Evolutionary conservation across 1,140 invertebrate genomes (phyloP).

Genomic region (Phymastichus coffea): DNA sequence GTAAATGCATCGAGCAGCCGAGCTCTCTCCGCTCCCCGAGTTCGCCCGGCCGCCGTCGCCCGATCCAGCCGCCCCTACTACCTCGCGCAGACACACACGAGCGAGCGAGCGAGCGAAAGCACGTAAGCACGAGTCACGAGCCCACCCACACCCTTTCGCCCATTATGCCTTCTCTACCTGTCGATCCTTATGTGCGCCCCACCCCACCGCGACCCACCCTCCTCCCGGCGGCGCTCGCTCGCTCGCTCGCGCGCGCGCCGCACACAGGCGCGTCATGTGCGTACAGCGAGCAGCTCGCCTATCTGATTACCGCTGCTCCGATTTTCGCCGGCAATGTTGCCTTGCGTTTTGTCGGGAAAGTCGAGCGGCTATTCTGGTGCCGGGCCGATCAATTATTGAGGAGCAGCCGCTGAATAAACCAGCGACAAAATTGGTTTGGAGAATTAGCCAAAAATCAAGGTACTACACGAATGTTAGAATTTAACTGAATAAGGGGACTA

Average conservation of each 20-base stretch:
- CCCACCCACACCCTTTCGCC: too few species aligned
- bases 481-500: too few species aligned
- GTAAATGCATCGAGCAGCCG: conserved; percentile 53
- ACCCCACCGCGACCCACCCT: conserved; percentile 20
- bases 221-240: background rate
- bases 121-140: background rate
- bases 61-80: conserved; percentile 5
- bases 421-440: too few species aligned
- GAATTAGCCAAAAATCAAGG: too few species aligned
- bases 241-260: background rate
- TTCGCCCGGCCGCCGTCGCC: conserved; percentile 13
- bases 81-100: background rate
- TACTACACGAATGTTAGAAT: too few species aligned
- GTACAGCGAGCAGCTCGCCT: too few species aligned
- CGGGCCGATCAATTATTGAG: too few species aligned
- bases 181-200: conserved; percentile 5
- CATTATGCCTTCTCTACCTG: background rate
- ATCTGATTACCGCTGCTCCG: too few species aligned
- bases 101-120: background rate
- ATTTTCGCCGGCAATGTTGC: too few species aligned
- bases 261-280: background rate
- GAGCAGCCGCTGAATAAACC: too few species aligned
- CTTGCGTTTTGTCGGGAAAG: too few species aligned
- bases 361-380: too few species aligned
- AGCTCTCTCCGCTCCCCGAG: conserved; percentile 27